Base-by-base conservation (phyloP, 2,888 invertebrate genomes). In the Ptilodon capucinus region DNA sequence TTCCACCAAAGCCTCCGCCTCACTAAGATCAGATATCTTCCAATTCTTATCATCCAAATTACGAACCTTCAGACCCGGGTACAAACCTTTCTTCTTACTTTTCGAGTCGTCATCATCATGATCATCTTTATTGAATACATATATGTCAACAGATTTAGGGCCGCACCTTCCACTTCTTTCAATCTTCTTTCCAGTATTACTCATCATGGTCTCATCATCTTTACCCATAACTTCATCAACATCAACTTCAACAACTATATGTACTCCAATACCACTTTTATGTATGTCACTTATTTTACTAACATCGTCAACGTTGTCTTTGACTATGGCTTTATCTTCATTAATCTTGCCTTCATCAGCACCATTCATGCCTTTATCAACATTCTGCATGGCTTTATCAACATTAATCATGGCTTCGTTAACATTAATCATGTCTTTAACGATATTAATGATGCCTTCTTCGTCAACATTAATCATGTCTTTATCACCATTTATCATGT, bases 1-100 rank as follows among this genome's bases (percentile, higher is more conserved):
- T 36, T 74, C 79, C 43, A 73, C 71, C 5, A 84, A 25, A 0
- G 89, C 90, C 36, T 87, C 84, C 3, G 86, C 84, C 46, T 90
- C 90, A 1, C 72, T 72, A 40, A 90, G 57, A 13, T 60, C 66
- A 34, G 64, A 63, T 13, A 72, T 78, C 46, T 79, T 80, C 90
- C 90, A 90, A 62, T 83, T 62, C 3, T 54, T 65, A 7, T 69
- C 47, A 52, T 57, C 46, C 14, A 62, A 41, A 34, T 11, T 30
- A 40, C 16, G 14, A 34, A 35, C 6, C 16, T 34, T 34, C 18
- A 16, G 25, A 42, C 16, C 42, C 18, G 41, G 53, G 53, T 18
- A 57, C 46, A 11, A 47, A 45, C 17, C 51, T 50, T 25, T 49
- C 39, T 13, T 51, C 52, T 50, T 50, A 19, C 43, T 46, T 43